Conservation (phyloP, 2,113 vertebrate species). For the Atherinomorus stipes region DNA sequence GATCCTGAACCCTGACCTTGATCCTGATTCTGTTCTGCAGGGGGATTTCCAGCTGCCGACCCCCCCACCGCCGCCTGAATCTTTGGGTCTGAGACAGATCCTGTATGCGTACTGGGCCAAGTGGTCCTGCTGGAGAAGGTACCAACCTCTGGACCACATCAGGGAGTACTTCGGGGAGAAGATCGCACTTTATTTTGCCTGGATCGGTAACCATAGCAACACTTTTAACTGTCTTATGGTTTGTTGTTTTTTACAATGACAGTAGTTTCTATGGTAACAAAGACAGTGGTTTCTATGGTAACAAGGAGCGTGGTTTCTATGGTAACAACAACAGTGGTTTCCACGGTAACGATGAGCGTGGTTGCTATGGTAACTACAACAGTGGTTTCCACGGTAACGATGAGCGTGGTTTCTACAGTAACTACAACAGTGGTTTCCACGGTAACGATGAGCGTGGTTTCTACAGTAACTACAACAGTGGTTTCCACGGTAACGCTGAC, state of each 20-base stretch:
- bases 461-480: slow-evolving; percentile 32
- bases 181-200: slow-evolving; percentile 83
- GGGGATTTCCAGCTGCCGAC: slow-evolving; percentile 61
- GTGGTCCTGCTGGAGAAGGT: slow-evolving; percentile 79
- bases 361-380: slow-evolving; percentile 33
- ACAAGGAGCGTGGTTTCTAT: slow-evolving; percentile 28
- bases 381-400: too few species aligned
- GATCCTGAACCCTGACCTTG: too few species aligned
- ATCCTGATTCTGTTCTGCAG: slow-evolving; percentile 41
- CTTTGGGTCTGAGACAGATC: slow-evolving; percentile 72
- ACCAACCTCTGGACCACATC: slow-evolving; percentile 84
- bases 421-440: neutral
- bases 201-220: slow-evolving; percentile 71
- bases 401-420: slow-evolving; percentile 27
- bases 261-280: too few species aligned
- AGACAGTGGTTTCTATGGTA: slow-evolving; percentile 29
- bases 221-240: neutral
- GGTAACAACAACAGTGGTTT: neutral
- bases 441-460: neutral
- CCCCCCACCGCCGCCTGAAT: slow-evolving; percentile 30
- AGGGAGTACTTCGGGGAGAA: slow-evolving; percentile 85
- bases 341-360: too few species aligned
- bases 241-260: too few species aligned
- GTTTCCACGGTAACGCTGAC: too few species aligned
- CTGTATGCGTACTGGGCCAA: slow-evolving; percentile 77